Conservation (phyloP, 37 sponge, comb jelly and placozoan genomes). For the Ephydatia muelleri region DNA sequence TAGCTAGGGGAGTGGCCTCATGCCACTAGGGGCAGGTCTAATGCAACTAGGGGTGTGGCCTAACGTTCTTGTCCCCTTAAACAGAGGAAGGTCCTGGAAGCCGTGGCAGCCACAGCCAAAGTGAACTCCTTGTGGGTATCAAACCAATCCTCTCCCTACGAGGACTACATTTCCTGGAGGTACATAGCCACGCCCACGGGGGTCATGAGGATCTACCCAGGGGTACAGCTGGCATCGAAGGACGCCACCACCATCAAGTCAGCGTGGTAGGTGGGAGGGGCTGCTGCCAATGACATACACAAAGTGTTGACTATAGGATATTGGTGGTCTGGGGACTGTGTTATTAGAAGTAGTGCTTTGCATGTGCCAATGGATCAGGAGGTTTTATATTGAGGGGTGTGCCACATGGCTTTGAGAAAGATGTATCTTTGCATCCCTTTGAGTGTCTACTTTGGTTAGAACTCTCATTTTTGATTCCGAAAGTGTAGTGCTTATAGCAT, state of each 20-base stretch:
- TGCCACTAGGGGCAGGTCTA: not conserved
- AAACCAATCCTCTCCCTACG: not conserved
- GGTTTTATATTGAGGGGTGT: too few relatives aligned
- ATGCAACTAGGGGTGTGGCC: too few relatives aligned
- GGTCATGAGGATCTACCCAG: conserved; percentile 26
- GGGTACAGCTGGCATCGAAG: conserved; percentile 7
- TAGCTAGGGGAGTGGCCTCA: not conserved
- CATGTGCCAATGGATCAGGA: too few relatives aligned
- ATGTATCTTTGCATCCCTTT: too few relatives aligned
- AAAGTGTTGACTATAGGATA: too few relatives aligned
- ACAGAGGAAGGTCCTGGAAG: conserved; percentile 19
- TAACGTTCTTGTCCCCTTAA: not conserved
- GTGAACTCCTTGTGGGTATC: conserved; percentile 7
- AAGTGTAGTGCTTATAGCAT: too few relatives aligned
- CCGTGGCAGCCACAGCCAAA: conserved; percentile 23
- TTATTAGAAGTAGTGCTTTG: too few relatives aligned
- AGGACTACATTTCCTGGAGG: conserved; percentile 15
- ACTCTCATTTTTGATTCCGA: too few relatives aligned
- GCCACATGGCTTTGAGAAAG: too few relatives aligned
- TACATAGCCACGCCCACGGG: conserved; percentile 29
- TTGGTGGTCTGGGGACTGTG: too few relatives aligned
- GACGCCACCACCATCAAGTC: not conserved
- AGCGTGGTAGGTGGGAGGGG: conserved; percentile 42
- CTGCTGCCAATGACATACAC: too few relatives aligned
- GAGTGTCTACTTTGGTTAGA: too few relatives aligned